phyloP scores from a whole-genome alignment of 2,888 invertebrate species.

The Agelastica alni region DNA sequence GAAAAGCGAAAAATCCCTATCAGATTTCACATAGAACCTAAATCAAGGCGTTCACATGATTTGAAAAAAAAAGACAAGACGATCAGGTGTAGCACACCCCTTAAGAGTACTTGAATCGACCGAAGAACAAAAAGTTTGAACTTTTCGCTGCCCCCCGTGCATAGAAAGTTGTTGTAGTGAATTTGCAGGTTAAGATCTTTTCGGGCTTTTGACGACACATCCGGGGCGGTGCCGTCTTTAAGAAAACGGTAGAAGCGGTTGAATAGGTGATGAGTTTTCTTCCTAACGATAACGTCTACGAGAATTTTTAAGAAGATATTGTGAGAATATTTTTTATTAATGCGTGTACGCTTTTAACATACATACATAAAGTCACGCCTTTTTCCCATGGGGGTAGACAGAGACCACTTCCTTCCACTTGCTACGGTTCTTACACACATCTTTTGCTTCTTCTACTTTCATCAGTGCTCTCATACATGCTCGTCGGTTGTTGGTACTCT shows the following conservation, averaged over 20 bases:
- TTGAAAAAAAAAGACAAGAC: slow-evolving; percentile 44
- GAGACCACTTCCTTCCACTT: too few relatives aligned
- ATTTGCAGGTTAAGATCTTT: slow-evolving; percentile 35
- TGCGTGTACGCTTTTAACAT: too few relatives aligned
- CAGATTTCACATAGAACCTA: slow-evolving; percentile 41
- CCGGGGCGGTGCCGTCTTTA: slow-evolving; percentile 37
- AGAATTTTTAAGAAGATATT: background rate
- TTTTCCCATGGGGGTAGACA: too few relatives aligned
- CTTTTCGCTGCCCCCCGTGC: slow-evolving; percentile 38
- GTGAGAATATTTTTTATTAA: too few relatives aligned
- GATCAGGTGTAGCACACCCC: slow-evolving; percentile 51
- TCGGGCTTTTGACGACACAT: slow-evolving; percentile 40
- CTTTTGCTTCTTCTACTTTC: too few relatives aligned
- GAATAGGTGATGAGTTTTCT: slow-evolving; percentile 10
- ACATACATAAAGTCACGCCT: too few relatives aligned
- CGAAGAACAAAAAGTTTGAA: slow-evolving; percentile 42
- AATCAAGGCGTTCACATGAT: slow-evolving; percentile 38
- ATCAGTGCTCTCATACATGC: too few relatives aligned
- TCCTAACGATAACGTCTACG: slow-evolving; percentile 15
- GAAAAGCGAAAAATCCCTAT: slow-evolving; percentile 35
- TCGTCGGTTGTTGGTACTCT: too few relatives aligned
- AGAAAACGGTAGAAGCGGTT: slow-evolving; percentile 1
- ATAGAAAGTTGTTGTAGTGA: slow-evolving; percentile 36
- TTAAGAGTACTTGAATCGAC: slow-evolving; percentile 40
- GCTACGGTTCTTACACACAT: too few relatives aligned